Base-by-base conservation (phyloP, 2,888 invertebrate genomes). In the Drosophila koepferae region DNA sequence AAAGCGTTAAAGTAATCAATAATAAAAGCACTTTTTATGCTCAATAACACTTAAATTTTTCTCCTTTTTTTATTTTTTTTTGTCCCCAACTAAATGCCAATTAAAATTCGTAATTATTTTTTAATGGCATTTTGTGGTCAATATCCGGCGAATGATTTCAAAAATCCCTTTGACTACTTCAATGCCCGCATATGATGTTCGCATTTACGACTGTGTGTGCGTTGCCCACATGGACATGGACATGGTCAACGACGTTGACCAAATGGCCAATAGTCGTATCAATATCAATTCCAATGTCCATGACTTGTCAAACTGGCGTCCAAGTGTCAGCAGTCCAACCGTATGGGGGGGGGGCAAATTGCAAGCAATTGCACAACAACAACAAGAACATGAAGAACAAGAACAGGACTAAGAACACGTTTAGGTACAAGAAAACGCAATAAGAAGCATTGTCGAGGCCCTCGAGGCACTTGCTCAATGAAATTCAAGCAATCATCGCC, bases 41-140 rank as follows among this genome's bases (percentile, higher is more conserved):
- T 77, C 63, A 77, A 71, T 72, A 78, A 58, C 79, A 87, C 86
- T 87, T 84, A 68, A 86, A 72, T 75, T 61, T 77, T 63, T 81
- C 77, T 59, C 76, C 77, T 75, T 83, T 80, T 67, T 77, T 77
- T 63, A 80, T 81, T 59, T 75, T 80, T 76, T 83, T 67, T 64
- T 78, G 62, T 68, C 72, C 71, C 64, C 71, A 79, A 82, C 80
- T 80, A 81, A 86, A 87, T 81, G 83, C 73, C 90, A 89, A 87
- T 87, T 86, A 86, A 86, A 86, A 89, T 80, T 40, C 80, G 80
- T 89, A 86, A 89, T 89, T 89, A 89, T 86, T 89, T 86, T 88
- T 89, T 89, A 86, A 86, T 86, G 80, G 86, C 88, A 81, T 89
- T 86, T 82, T 88, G 90, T 82, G 90, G 86, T 89, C 81, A 87